Evolutionary conservation across 2,888 invertebrate species (phyloP).

Genomic region (Lobophora halterata): DNA sequence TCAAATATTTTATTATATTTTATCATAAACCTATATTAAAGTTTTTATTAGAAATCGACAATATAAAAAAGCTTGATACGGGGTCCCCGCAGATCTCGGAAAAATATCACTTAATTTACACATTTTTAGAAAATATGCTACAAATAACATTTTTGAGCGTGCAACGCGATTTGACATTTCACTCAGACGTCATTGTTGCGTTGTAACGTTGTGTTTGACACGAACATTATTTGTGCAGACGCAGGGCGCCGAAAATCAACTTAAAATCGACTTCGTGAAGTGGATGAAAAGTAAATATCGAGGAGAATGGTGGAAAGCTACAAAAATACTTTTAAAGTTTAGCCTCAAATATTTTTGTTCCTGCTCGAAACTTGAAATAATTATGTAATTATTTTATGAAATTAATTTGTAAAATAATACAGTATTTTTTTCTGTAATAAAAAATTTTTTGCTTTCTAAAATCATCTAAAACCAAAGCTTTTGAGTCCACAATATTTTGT

Average conservation of each 20-base stretch:
- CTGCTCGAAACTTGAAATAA: too few species aligned
- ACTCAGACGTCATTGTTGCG: conserved; percentile 59
- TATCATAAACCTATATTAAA: too few species aligned
- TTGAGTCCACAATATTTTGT: too few species aligned
- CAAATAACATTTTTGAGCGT: conserved; percentile 15
- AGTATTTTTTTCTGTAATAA: conserved; percentile 19
- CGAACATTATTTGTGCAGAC: conserved; percentile 61
- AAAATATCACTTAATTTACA: not conserved
- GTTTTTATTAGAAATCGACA: too few species aligned
- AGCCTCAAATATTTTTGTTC: not conserved
- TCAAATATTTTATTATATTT: too few species aligned
- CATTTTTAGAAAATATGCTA: conserved; percentile 12
- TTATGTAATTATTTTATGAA: too few species aligned
- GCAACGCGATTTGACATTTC: conserved; percentile 45
- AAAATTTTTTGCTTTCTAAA: too few species aligned
- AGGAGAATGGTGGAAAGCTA: conserved; percentile 12
- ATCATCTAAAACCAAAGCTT: too few species aligned
- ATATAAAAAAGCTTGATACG: too few species aligned
- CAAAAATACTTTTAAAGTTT: conserved; percentile 13
- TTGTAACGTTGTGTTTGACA: conserved; percentile 62
- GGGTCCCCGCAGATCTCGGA: too few species aligned
- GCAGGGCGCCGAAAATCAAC: conserved; percentile 41
- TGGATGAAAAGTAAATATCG: conserved; percentile 18
- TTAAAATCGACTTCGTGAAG: conserved; percentile 39
- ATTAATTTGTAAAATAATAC: too few species aligned